phyloP scores from a whole-genome alignment of 2,113 vertebrate species.

The Leuciscus idus region DNA sequence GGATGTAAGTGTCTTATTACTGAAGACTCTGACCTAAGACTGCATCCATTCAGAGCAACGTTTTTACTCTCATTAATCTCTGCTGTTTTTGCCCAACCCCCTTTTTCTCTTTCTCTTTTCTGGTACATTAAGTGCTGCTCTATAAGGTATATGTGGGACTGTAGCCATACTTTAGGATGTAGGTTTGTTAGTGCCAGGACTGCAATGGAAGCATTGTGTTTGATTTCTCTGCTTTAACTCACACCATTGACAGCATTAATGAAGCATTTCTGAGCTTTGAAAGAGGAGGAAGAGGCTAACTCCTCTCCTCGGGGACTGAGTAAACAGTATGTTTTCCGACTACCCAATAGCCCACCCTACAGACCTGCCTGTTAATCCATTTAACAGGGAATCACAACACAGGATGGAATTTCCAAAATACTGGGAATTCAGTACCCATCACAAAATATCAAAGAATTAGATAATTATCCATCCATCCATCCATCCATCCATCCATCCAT shows the following conservation, averaged over 20 bases:
- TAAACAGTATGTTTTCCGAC: slow-evolving; percentile 33
- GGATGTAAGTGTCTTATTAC: slow-evolving; percentile 81
- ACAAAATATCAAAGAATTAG: background rate
- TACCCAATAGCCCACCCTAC: background rate
- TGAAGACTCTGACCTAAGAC: slow-evolving; percentile 81
- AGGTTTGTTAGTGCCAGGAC: slow-evolving; percentile 45
- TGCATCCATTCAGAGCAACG: slow-evolving; percentile 76
- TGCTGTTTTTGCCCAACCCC: slow-evolving; percentile 64
- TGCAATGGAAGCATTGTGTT: slow-evolving; percentile 49
- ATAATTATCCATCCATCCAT: background rate
- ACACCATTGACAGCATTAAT: slow-evolving; percentile 44
- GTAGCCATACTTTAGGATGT: background rate
- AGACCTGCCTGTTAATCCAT: slow-evolving; percentile 49
- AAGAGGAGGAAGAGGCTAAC: background rate
- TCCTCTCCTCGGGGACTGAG: slow-evolving; percentile 8
- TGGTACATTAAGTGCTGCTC: slow-evolving; percentile 42
- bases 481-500: background rate
- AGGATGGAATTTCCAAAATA: background rate
- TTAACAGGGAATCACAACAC: slow-evolving; percentile 34
- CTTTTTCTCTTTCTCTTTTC: slow-evolving; percentile 35
- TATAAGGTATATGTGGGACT: slow-evolving; percentile 46
- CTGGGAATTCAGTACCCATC: background rate
- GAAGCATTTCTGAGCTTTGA: slow-evolving; percentile 39
- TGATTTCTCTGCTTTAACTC: slow-evolving; percentile 43
- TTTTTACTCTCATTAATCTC: slow-evolving; percentile 35